Evolutionary conservation across 2,888 invertebrate species (phyloP), one percentile per base, ranked within the genome.

Genomic region (Latrodectus elegans): DNA sequence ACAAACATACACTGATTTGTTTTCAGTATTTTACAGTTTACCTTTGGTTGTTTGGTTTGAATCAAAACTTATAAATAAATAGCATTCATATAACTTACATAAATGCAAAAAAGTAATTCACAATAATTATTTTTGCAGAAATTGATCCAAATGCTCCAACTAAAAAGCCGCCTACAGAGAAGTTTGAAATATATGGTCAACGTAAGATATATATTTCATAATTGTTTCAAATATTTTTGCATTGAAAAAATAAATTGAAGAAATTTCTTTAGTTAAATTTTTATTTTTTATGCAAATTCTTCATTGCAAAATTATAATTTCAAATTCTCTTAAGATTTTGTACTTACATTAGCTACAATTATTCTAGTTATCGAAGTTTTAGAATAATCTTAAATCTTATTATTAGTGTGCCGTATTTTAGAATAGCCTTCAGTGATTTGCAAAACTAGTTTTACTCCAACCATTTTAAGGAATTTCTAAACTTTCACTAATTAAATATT

Each of bases 171-270:
- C 80, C 88, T 11, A 79, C 87, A 10, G 89, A 89, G 64, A 84
- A 88, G 4, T 88, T 81, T 65, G 88, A 84, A 85, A 74, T 89
- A 6, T 89, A 89, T 70, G 89, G 89, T 8, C 87, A 89, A 80
- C 84, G 89, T 89, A 78, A 86, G 76, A 84, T n/a, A 64, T 38
- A 38, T 3, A 22, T 74, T 60, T n/a, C 49, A 75, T 64, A 12
- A 1, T 6, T 2, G 4, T 51, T 15, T 49, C 51, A 49, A 11
- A 71, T 38, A 49, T 14, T 71, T 49, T 71, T 14, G 8, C 17
- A 15, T 2, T 60, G 12, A 15, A 60, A 15, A 60, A 12, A 15
- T 15, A 9, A 60, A 60, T 60, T 60, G 8, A 0, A 6, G 0
- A 60, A 60, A 11, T 55, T n/a, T 12, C 11, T 0, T 60, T 11